Evolutionary conservation across 2,797 vertebrate species (phyloP), one percentile per base, ranked within the genome.

Genomic region (Telmatherina bonti): DNA sequence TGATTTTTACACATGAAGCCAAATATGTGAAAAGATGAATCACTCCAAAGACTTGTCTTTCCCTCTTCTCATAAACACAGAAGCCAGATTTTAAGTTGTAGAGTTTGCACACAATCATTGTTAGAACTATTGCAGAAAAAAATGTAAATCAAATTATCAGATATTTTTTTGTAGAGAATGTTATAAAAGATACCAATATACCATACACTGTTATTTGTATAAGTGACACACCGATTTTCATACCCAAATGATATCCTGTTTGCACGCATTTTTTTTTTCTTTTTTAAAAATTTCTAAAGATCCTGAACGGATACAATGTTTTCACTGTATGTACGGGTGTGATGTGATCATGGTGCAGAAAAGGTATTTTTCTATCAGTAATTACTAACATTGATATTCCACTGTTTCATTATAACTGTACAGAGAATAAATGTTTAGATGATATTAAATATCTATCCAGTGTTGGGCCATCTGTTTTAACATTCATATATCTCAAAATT

Each of bases 351-450:
- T 76, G 79, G 84, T 91, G 86, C 86, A 76, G 76, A 76, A 91
- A 81, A 92, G 27, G 79, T 93, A 93, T 93, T 93, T 93, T 93
- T 93, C 69, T 93, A 93, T 84, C 57, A 65, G 63, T 80, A 67
- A 78, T 27, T 74, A 49, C 83, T 76, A 38, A 61, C 62, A 67
- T 82, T 83, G 63, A 77, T 81, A 83, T 82, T 79, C 35, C 70
- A 81, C 74, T 64, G 72, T 73, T 86, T 83, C 60, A 76, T 77
- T 68, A 64, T 6, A 36, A 63, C 70, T 85, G 82, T 91, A 72
- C 82, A 89, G 79, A 89, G 74, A 92, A 91, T 93, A 93, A 92
- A 93, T 89, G 88, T 90, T 90, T 92, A 70, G 90, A 85, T 60
- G 24, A 80, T 85, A 76, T 74, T 27, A 78, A 72, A 64, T 59